phyloP scores from a whole-genome alignment of 37 sponge, comb jelly and placozoan species.

The Lycopodina hypogea region DNA sequence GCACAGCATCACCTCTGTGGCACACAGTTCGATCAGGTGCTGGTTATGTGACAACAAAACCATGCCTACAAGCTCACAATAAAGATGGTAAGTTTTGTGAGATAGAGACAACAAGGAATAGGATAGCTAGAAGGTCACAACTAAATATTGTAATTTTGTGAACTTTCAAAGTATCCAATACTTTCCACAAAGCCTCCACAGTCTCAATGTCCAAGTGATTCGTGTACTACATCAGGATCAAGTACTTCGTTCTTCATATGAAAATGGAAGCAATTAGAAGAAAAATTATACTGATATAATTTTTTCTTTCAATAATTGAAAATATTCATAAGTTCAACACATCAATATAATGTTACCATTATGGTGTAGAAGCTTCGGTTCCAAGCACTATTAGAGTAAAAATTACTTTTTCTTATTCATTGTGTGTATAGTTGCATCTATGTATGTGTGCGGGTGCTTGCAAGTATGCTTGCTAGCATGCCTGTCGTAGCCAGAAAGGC shows the following conservation, averaged over 20 bases:
- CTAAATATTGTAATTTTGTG: too few relatives aligned
- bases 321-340: too few relatives aligned
- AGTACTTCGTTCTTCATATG: conserved; percentile 76
- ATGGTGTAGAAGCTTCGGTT: too few relatives aligned
- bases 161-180: conserved; percentile 41
- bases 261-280: not conserved
- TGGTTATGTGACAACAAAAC: conserved; percentile 92
- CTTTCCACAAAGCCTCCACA: conserved; percentile 74
- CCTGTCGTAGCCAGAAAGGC: conserved; percentile 62
- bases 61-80: conserved; percentile 70
- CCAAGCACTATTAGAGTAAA: too few relatives aligned
- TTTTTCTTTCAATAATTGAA: not conserved
- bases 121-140: too few relatives aligned
- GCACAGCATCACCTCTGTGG: conserved; percentile 82
- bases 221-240: conserved; percentile 87
- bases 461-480: not conserved
- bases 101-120: not conserved
- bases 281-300: not conserved
- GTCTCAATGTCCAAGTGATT: conserved; percentile 94
- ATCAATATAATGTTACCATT: too few relatives aligned
- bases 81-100: not conserved
- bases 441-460: not conserved
- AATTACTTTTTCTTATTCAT: too few relatives aligned
- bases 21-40: conserved; percentile 64
- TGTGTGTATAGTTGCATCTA: too few relatives aligned